Conservation (phyloP, 2,113 vertebrate species). For the Paracanthobrama guichenoti region DNA sequence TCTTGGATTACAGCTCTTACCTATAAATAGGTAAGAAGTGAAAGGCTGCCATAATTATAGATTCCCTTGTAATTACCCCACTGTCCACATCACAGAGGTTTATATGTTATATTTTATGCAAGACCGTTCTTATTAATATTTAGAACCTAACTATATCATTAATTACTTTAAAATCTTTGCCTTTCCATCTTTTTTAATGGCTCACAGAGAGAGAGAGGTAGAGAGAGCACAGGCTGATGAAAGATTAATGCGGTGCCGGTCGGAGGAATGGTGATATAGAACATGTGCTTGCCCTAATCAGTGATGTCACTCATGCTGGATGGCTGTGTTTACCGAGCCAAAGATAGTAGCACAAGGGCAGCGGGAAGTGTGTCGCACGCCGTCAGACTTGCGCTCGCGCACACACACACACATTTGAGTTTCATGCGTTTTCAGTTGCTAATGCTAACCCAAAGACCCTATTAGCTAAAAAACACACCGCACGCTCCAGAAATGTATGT, state of each 20-base stretch:
- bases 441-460: slow-evolving; percentile 21
- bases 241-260: slow-evolving; percentile 92
- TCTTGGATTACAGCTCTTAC: slow-evolving; percentile 53
- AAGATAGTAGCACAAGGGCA: slow-evolving; percentile 31
- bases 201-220: slow-evolving; percentile 82
- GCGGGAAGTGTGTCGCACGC: slow-evolving; percentile 25
- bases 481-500: slow-evolving; percentile 51
- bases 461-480: slow-evolving; percentile 20
- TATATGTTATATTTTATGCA: slow-evolving; percentile 98
- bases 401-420: neutral
- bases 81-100: slow-evolving; percentile 88
- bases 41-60: slow-evolving; percentile 78
- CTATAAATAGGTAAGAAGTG: slow-evolving; percentile 82
- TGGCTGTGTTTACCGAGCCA: slow-evolving; percentile 82
- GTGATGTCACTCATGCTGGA: slow-evolving; percentile 78
- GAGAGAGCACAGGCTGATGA: slow-evolving; percentile 81
- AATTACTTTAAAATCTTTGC: slow-evolving; percentile 96
- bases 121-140: slow-evolving; percentile 97
- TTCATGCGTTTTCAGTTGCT: slow-evolving; percentile 21
- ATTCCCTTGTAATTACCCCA: slow-evolving; percentile 93
- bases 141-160: slow-evolving; percentile 97
- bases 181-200: slow-evolving; percentile 91
- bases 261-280: slow-evolving; percentile 88
- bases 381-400: neutral
- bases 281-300: slow-evolving; percentile 78